Evolutionary conservation across 2,797 vertebrate genomes (phyloP).

Genomic region (Spea hammondii): DNA sequence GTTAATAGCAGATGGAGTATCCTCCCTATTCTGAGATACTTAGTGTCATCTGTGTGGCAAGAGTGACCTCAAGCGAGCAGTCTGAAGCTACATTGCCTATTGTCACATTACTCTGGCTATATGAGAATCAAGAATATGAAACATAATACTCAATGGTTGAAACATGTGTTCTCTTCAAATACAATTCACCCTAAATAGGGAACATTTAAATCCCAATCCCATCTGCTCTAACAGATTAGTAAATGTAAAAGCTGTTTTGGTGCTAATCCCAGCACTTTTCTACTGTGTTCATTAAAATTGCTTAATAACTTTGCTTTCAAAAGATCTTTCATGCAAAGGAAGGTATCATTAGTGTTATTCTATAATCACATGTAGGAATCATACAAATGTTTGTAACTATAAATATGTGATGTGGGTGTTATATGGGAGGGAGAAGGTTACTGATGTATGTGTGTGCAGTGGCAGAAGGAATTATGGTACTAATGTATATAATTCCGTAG

Average conservation of each 20-base stretch:
- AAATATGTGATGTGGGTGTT: neutral
- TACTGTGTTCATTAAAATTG: neutral
- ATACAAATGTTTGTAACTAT: neutral
- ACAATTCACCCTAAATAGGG: neutral
- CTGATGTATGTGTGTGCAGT: too few relatives aligned
- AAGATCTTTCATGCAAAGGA: neutral
- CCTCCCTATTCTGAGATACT: neutral
- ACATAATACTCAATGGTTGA: too few relatives aligned
- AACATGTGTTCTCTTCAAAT: too few relatives aligned
- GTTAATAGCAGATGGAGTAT: neutral
- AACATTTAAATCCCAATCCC: neutral
- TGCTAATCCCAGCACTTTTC: neutral
- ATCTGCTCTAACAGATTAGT: conserved; percentile 5
- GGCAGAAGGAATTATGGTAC: too few relatives aligned
- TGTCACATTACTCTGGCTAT: neutral
- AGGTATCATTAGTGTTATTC: neutral
- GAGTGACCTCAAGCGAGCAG: conserved; percentile 35
- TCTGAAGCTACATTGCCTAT: neutral
- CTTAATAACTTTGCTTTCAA: neutral
- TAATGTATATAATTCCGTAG: too few relatives aligned
- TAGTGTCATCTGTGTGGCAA: conserved; percentile 18
- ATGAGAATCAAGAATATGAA: too few relatives aligned
- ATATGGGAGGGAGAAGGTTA: neutral
- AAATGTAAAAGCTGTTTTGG: neutral
- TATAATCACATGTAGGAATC: neutral